Conservation (phyloP, 92 coral and sea anemone genomes). For the Actinernus sp. region DNA sequence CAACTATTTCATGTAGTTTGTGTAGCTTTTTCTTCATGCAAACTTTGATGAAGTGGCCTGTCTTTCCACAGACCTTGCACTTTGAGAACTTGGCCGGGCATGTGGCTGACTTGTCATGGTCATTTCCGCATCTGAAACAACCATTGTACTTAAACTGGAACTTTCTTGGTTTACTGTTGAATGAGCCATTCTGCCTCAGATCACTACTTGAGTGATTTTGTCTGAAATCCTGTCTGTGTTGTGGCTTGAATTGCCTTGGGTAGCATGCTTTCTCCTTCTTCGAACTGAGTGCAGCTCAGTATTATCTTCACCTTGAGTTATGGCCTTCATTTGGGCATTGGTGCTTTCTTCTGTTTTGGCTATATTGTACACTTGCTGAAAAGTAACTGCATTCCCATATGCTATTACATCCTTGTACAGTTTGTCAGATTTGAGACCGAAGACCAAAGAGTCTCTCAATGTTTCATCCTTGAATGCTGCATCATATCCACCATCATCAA, state of each 20-base stretch:
- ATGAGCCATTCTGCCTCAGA: no score
- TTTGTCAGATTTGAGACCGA: conserved; percentile 51
- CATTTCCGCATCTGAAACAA: conserved; percentile 45
- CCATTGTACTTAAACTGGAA: conserved; percentile 24
- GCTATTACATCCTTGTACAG: conserved; percentile 53
- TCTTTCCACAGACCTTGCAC: conserved; percentile 29
- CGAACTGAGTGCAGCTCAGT: conserved; percentile 1
- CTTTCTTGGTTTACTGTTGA: conserved; percentile 11
- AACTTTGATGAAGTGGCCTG: conserved; percentile 32
- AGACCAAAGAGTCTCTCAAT: conserved; percentile 45
- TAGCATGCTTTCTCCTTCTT: conserved; percentile 2
- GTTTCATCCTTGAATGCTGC: conserved; percentile 45
- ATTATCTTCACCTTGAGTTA: conserved; percentile 11
- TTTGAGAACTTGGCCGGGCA: conserved; percentile 21
- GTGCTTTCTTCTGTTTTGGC: conserved; percentile 66
- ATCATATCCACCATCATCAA: conserved; percentile 56
- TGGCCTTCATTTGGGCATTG: conserved; percentile 47
- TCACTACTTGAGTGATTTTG: neutral
- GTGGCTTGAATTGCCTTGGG: no score
- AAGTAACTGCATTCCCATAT: conserved; percentile 24
- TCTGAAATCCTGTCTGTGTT: neutral
- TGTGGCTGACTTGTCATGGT: conserved; percentile 24
- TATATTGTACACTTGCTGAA: conserved; percentile 51
- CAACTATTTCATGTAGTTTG: conserved; percentile 38
- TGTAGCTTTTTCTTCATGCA: conserved; percentile 29